Base-by-base conservation (phyloP, 1,140 invertebrate species). In the Drosophila elegans region DNA sequence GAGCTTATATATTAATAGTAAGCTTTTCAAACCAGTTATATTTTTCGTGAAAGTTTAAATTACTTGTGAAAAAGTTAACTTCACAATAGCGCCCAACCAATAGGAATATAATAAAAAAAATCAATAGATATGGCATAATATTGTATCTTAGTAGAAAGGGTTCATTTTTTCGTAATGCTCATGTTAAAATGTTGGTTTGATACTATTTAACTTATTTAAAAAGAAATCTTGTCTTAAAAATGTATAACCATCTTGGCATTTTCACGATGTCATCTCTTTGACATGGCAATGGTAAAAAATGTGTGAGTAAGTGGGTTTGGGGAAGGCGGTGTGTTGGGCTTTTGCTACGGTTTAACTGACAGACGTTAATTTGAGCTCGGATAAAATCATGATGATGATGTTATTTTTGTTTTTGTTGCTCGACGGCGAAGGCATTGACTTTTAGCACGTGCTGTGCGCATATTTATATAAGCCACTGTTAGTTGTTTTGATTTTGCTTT, bases 401-500 rank as follows among this genome's bases (percentile, higher is more conserved):
- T 42, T 61, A 29, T 49, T 54, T 49, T 74, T 56, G 25, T 46
- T 49, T 55, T 62, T 71, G 51, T 39, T 36, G 62, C 25, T 38
- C 32, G 16, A 52, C 45, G 32, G 36, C 56, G 12, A 68, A 85
- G 81, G 59, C 81, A 84, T 67, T 82, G 74, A 86, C 82, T 86
- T 66, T 61, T 57, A 80, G 69, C 78, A 80, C 82, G 69, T 86
- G 78, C 53, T 75, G 64, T 74, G 62, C 68, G 39, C 45, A 71
- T 51, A 74, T 78, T 78, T 78, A 71, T 74, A 62, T 64, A 72
- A 81, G 38, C 27, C 49, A 84, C 76, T 75, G 71, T 75, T 54
- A 61, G 62, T 84, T 81, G 62, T 86, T 85, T 81, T 85, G 68
- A 78, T 82, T 82, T 68, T 63, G 25, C 62, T 44, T 83, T 48